Evolutionary conservation across 1,140 invertebrate genomes (phyloP), one percentile per base, ranked within the genome.

Genomic region (Cryptotermes secundus): DNA sequence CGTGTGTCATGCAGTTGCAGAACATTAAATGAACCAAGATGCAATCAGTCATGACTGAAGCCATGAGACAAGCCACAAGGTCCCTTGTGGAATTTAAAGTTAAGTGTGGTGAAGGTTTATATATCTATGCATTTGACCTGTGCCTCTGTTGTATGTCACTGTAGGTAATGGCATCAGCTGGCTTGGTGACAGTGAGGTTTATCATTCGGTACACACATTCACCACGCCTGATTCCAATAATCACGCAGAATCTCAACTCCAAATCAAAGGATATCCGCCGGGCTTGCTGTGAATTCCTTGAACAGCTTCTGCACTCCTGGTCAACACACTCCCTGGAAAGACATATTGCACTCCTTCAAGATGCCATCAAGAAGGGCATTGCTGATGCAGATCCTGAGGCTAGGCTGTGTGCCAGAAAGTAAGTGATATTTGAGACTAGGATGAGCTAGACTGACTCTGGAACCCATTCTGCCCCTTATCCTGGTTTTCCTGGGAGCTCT

Each of bases 231-330:
- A 93, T 99, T 85, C 97, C 97, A 81, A 95, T 97, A 86, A 93
- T 99, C n/a, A 94, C 94, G 3, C 91, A 93, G 38, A 95, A 95
- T 87, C 88, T 97, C 80, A 93, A 91, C 82, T 95, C 96, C 85
- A 99, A 99, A 89, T 97, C 97, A 84, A 97, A 96, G 92, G 96
- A 99, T 84, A 98, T 99, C 87, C 92, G 98, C 65, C 92, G 94
- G 81, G 92, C 93, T 22, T 92, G 93, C 83, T 97, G 95, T 89
- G 97, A 99, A 89, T 95, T 98, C 88, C 89, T 99, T 38, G 94
- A 96, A 85, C 90, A 96, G 85, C 91, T 99, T 81, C 90, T 99
- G 85, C 95, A 96, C 86, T 94, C 93, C 16, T 99, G 98, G 98
- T 93, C 95, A 42, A 93, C 95, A 0, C 91, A 94, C 87, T 91